These are phyloP conservation scores for Dipodomys merriami DNA, from an alignment of 2,113 vertebrate genomes.

Conservation along the genomic window DNA sequence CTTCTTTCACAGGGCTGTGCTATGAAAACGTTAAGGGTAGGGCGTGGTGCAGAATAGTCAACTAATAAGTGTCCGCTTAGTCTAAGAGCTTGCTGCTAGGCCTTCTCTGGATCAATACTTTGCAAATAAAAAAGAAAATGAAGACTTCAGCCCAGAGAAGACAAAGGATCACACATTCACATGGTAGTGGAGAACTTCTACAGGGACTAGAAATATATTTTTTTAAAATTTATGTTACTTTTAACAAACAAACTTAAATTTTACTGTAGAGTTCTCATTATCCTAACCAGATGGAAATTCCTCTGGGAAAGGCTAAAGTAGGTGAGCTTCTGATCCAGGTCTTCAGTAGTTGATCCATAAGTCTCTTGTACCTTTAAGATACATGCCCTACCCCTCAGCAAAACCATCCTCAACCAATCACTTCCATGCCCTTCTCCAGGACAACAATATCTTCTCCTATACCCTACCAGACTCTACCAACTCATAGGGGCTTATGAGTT, in stretches of 20 bases:
- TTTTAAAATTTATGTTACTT: not conserved
- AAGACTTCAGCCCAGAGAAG: not conserved
- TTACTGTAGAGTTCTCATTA: not conserved
- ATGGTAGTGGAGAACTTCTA: not conserved
- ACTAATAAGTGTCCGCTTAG: not conserved
- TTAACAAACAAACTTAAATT: not conserved
- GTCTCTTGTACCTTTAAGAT: not conserved
- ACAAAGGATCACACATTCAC: not conserved
- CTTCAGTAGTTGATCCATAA: not conserved
- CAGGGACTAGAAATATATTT: not conserved
- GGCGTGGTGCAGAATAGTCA: not conserved
- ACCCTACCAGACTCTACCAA: not conserved
- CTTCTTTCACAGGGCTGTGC: not conserved
- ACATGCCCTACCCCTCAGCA: not conserved
- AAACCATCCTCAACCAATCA: not conserved
- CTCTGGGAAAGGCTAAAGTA: not conserved
- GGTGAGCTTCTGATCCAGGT: not conserved
- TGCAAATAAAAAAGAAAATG: slow-evolving; percentile 13
- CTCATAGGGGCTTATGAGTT: too few species aligned
- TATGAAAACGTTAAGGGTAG: not conserved
- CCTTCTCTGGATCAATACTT: not conserved
- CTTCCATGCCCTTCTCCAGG: not conserved
- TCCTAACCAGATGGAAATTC: not conserved
- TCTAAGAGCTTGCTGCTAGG: not conserved
- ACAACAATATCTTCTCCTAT: not conserved